Conservation (phyloP, 2,888 invertebrate genomes). For the Celastrina argiolus region DNA sequence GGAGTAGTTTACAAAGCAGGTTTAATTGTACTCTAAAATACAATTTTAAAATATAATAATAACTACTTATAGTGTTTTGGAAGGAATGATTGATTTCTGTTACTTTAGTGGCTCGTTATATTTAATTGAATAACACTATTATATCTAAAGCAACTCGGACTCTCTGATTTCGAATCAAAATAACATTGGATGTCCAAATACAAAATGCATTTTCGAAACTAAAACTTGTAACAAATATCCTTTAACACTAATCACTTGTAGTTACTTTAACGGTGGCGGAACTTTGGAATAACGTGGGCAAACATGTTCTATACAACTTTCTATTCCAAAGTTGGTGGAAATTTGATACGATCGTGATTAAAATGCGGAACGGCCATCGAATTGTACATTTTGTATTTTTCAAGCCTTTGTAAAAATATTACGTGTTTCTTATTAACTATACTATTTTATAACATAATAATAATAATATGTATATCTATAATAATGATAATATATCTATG, state of each 20-base stretch:
- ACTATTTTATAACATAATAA: background rate
- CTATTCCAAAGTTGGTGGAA: slow-evolving; percentile 7
- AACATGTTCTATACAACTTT: slow-evolving; percentile 20
- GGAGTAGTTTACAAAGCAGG: too few relatives aligned
- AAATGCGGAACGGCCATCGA: slow-evolving; percentile 7
- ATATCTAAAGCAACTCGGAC: background rate
- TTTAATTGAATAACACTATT: background rate
- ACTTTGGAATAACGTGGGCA: slow-evolving; percentile 18
- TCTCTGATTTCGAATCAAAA: background rate
- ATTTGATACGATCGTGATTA: slow-evolving; percentile 20
- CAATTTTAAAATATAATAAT: too few relatives aligned
- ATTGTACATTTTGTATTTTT: background rate
- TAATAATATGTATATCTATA: background rate
- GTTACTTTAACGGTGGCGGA: slow-evolving; percentile 16
- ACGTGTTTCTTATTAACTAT: too few relatives aligned
- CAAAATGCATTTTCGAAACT: background rate
- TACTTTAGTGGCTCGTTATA: too few relatives aligned
- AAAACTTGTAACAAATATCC: slow-evolving; percentile 8
- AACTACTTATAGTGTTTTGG: too few relatives aligned
- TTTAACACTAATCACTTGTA: slow-evolving; percentile 21
- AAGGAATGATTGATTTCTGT: too few relatives aligned
- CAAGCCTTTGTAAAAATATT: background rate
- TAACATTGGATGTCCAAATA: background rate
- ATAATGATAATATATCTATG: too few relatives aligned
- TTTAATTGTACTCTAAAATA: too few relatives aligned